phyloP scores from a whole-genome alignment of 2,888 invertebrate genomes.

The Agriotes lineatus region DNA sequence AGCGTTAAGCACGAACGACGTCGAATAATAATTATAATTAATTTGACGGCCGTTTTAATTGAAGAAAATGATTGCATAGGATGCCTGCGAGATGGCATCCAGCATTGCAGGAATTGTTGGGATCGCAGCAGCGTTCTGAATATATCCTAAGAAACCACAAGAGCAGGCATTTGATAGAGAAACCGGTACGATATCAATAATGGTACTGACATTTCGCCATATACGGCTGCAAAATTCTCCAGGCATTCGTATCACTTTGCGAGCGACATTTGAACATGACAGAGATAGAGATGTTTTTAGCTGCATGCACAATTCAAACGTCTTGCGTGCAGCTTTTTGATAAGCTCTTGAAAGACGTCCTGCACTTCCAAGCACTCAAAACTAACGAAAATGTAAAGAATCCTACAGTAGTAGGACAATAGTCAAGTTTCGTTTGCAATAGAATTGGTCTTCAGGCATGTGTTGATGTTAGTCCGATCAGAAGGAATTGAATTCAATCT shows the following conservation, averaged over 20 bases:
- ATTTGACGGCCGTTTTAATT: constrained; percentile 1
- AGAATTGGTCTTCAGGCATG: no score
- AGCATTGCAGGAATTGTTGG: neutral
- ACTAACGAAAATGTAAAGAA: no score
- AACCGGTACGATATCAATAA: constrained; percentile 20
- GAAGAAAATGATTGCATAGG: neutral
- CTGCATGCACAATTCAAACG: neutral
- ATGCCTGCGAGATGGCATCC: neutral
- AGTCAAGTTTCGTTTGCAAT: no score
- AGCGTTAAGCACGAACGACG: no score
- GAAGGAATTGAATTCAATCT: no score
- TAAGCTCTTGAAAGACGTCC: no score
- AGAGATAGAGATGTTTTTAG: constrained; percentile 8
- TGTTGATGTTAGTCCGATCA: no score
- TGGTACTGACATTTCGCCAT: constrained; percentile 19
- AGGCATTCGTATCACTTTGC: constrained; percentile 5
- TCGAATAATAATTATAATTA: no score
- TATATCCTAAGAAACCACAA: neutral
- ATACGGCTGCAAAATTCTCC: neutral
- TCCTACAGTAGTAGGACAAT: no score
- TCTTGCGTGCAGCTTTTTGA: neutral
- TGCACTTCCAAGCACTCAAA: no score
- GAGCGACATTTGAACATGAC: constrained; percentile 11
- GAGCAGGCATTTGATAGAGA: constrained; percentile 15
- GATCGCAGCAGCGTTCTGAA: neutral